Evolutionary conservation across 2,888 invertebrate species (phyloP), one percentile per base, ranked within the genome.

Genomic region (Tetragnatha montana): DNA sequence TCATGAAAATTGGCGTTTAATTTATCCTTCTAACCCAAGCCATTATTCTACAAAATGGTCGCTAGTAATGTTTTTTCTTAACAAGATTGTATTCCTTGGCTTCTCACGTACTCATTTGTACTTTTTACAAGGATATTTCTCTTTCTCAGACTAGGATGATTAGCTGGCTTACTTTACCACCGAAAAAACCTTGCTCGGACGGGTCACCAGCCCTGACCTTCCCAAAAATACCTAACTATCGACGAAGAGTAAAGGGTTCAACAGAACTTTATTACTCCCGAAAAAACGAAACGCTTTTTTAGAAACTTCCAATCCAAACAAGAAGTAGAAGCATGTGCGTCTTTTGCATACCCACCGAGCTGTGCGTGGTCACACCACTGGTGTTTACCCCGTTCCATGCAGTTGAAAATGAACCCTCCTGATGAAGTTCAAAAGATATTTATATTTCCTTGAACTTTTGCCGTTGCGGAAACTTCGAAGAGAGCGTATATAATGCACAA

Each of bases 401-500:
- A 17, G 60, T 12, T 60, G 60, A 17, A 60, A 60, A 60, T 60
- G 17, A 60, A 60, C 60, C 4, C 35, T 60, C 60, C 14, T 60
- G 17, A 60, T 60, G 17, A 60, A 60, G 60, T 60, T 60, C 60
- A 60, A 60, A 17, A 60, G 74, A 60, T 71, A 82, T 71, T 70
- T n/a, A 12, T 81, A 12, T 73, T 71, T 49, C 81, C 51, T 60
- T 76, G 49, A 50, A 76, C 49, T 50, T 35, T 76, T 76, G 49
- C 50, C 76, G 73, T 74, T 60, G 73, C 49, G 82, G n/a, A 74
- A 82, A 82, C 82, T 71, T 73, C 51, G 73, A 76, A 76, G 49
- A n/a, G 73, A n/a, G n/a, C n/a, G n/a, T n/a, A n/a, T n/a, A n/a
- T n/a, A n/a, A 73, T 60, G 21, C 49, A 82, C 82, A 82, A 82